Conservation (phyloP, 35 echinoderm and acorn worm genomes). For the Apostichopus parvimensis region DNA sequence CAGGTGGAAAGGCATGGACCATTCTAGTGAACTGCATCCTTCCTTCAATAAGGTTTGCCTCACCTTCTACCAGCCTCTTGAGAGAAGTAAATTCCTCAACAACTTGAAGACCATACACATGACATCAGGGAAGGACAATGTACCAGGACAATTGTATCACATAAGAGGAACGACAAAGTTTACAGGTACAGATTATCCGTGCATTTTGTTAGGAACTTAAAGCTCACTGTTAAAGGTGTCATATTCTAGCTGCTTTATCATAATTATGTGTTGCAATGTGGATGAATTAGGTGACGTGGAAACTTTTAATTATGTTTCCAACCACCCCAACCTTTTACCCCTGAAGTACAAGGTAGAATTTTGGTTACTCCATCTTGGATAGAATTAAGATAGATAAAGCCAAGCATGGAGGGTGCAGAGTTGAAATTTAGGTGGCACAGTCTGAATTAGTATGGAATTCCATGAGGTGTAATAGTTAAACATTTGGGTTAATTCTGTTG, state of each 20-base stretch:
- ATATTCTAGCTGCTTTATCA: no score
- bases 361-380: no score
- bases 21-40: not conserved
- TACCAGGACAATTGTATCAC: constrained; percentile 75
- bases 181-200: constrained; percentile 54
- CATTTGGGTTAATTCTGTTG: no score
- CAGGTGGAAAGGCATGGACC: not conserved
- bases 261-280: not conserved
- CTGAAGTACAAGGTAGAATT: no score
- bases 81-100: constrained; percentile 58
- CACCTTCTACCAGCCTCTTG: constrained; percentile 78
- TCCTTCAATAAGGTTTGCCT: constrained; percentile 54
- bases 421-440: no score
- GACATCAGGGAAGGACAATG: constrained; percentile 6
- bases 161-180: constrained; percentile 69
- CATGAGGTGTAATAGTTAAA: no score
- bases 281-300: not conserved
- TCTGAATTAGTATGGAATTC: no score
- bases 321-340: no score
- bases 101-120: constrained; percentile 57
- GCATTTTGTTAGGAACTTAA: not conserved
- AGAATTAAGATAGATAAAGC: no score
- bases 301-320: not conserved
- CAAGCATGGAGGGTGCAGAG: no score
- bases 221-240: no score